Evolutionary conservation across 2,797 vertebrate genomes (phyloP), one percentile per base, ranked within the genome.

Genomic region (Characodon lateralis): DNA sequence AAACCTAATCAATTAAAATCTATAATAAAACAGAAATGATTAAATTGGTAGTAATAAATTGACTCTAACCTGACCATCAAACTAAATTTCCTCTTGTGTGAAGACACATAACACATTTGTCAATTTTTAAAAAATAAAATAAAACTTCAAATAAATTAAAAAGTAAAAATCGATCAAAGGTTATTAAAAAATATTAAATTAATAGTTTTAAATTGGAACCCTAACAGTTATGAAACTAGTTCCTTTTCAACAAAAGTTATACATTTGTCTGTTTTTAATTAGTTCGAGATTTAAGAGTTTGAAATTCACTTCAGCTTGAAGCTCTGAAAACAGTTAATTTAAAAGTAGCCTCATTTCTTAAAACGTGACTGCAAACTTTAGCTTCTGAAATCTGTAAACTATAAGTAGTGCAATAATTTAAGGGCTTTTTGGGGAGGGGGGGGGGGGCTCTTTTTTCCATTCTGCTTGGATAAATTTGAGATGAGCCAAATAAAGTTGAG

Each of bases 401-500:
- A 22, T 24, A 66, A 43, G 5, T 24, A 43, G 65, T 13, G 63
- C 0, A 9, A 66, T 12, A 5, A 41, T n/a, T 10, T 3, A 46
- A 70, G 24, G 13, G 66, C 24, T 70, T 6, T 46, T 31, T 31
- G 31, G 31, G 31, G 31, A 28, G 28, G 28, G 28, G 28, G 2
- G 28, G 28, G 28, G 28, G 31, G n/a, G 7, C 66, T 69, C 24
- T 46, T 13, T 7, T 16, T 46, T 24, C 41, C 24, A 7, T 35
- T 50, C 46, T 24, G 58, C 63, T 31, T 72, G 71, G 71, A 61
- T 6, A 22, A 28, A 68, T 43, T 68, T 69, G 16, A 68, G 82
- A 5, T 83, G 51, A 84, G 87, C 71, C 87, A 70, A 72, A 73
- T n/a, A 51, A 22, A 72, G 81, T 24, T n/a, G 71, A 71, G 61